These are phyloP conservation scores for Teleogryllus oceanicus DNA, from an alignment of 2,888 invertebrate species.

Conservation along the genomic window DNA sequence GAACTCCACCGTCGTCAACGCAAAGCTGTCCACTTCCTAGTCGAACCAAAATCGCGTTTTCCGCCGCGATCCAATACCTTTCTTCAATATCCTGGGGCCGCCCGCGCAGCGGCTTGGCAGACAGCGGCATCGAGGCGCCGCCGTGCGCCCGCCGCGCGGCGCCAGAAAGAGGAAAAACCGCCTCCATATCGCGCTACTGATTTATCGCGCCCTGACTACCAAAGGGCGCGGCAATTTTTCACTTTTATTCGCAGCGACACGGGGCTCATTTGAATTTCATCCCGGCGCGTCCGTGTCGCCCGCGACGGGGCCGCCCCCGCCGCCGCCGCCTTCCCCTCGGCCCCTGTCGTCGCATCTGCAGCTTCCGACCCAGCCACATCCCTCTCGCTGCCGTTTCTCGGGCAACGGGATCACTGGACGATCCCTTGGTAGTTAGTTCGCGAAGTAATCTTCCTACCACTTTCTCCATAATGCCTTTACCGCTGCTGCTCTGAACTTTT, in stretches of 20 bases:
- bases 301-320: background rate
- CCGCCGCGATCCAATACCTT: background rate
- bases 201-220: background rate
- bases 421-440: too few relatives aligned
- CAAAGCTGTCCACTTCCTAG: too few relatives aligned
- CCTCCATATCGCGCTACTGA: background rate
- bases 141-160: background rate
- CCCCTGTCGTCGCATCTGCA: background rate
- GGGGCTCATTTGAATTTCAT: conserved; percentile 10
- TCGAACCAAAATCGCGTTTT: too few relatives aligned
- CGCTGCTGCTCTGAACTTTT: too few relatives aligned
- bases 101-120: background rate
- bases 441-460: too few relatives aligned
- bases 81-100: background rate
- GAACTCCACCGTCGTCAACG: too few relatives aligned
- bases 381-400: too few relatives aligned
- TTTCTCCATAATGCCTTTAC: too few relatives aligned
- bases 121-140: background rate
- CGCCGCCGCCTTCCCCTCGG: background rate
- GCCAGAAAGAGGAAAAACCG: background rate
- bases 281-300: background rate
- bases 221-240: conserved; percentile 18
- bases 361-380: too few relatives aligned
- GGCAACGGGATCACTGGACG: too few relatives aligned
- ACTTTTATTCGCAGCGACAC: conserved; percentile 18